phyloP scores from a whole-genome alignment of 64 coral and sea anemone species.

The Orbicella faveolata region DNA sequence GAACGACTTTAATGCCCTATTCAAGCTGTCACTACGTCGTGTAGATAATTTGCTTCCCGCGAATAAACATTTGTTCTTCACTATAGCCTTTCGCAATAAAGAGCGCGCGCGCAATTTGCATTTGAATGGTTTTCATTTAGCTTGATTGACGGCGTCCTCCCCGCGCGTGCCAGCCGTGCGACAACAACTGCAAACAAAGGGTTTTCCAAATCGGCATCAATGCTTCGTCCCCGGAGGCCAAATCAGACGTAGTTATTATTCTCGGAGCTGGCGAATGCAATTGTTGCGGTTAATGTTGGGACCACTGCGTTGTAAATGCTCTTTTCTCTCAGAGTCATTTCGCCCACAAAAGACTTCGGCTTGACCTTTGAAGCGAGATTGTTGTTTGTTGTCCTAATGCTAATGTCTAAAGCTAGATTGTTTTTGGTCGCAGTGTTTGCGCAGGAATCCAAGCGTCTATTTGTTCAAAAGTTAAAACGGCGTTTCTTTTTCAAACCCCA shows the following conservation, averaged over 20 bases:
- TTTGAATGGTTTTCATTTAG: slow-evolving; percentile 54
- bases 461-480: not conserved
- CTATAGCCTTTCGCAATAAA: slow-evolving; percentile 46
- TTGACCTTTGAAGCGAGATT: slow-evolving; percentile 19
- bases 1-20: slow-evolving; percentile 42
- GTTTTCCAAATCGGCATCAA: slow-evolving; percentile 42
- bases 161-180: slow-evolving; percentile 74
- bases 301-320: slow-evolving; percentile 12
- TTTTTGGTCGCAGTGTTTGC: not conserved
- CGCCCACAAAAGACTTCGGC: slow-evolving; percentile 17
- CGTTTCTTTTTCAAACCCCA: not conserved
- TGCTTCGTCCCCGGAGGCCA: slow-evolving; percentile 37
- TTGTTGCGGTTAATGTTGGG: slow-evolving; percentile 13
- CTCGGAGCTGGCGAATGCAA: not conserved
- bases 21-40: slow-evolving; percentile 29
- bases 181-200: slow-evolving; percentile 37
- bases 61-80: slow-evolving; percentile 60
- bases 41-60: slow-evolving; percentile 42
- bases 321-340: slow-evolving; percentile 16
- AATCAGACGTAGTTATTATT: not conserved
- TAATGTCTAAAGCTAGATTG: slow-evolving; percentile 8
- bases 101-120: slow-evolving; percentile 53
- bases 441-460: slow-evolving; percentile 8
- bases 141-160: slow-evolving; percentile 78
- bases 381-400: slow-evolving; percentile 18